These are phyloP conservation scores for Tadarida brasiliensis DNA, from an alignment of 2,797 vertebrate genomes.

Conservation along the genomic window DNA sequence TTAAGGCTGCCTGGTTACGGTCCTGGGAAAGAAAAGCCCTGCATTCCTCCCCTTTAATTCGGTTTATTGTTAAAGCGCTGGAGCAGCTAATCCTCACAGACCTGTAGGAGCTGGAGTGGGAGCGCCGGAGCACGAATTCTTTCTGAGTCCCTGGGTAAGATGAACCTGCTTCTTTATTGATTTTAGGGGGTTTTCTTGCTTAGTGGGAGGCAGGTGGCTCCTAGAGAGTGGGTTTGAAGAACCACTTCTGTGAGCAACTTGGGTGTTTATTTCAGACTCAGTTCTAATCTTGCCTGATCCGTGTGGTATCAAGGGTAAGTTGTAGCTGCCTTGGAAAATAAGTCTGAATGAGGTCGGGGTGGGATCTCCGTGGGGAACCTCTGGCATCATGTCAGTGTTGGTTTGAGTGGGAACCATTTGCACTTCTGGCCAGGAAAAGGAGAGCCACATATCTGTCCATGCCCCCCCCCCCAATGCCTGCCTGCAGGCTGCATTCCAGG, in stretches of 20 bases:
- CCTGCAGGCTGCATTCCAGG: background rate
- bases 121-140: slow-evolving; percentile 74
- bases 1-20: slow-evolving; percentile 87
- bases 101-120: slow-evolving; percentile 81
- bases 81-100: slow-evolving; percentile 85
- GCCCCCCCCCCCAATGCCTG: background rate
- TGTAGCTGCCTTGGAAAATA: slow-evolving; percentile 23
- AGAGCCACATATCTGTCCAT: background rate
- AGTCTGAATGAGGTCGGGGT: background rate
- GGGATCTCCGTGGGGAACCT: background rate
- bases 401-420: background rate
- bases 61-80: slow-evolving; percentile 78
- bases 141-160: slow-evolving; percentile 85
- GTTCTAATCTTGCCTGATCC: slow-evolving; percentile 37
- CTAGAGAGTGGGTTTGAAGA: background rate
- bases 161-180: slow-evolving; percentile 31
- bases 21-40: slow-evolving; percentile 83
- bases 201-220: background rate
- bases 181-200: background rate
- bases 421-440: background rate
- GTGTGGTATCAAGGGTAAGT: slow-evolving; percentile 58
- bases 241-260: slow-evolving; percentile 28
- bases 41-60: slow-evolving; percentile 85
- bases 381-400: background rate
- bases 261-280: slow-evolving; percentile 34